A percentile compares a stretch with the other conserved stretches of the same genome.
These are phyloP conservation scores for Ammospiza maritima DNA, from an alignment of 2,797 vertebrate species.

Conservation along the genomic window DNA sequence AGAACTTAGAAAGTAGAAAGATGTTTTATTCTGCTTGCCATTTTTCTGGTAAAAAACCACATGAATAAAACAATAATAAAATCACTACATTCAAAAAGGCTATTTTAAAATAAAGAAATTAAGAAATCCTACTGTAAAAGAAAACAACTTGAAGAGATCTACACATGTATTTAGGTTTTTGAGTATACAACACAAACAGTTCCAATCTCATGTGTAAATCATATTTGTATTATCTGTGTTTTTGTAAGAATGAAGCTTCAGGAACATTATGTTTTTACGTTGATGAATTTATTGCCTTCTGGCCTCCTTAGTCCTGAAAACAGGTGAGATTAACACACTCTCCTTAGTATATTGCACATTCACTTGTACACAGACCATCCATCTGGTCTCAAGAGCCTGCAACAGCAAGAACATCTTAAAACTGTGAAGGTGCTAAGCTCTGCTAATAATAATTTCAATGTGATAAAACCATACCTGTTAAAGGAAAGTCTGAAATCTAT, in stretches of 20 bases:
- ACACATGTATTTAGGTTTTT: neutral
- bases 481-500: neutral
- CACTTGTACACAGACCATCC: neutral
- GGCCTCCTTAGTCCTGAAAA: neutral
- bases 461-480: neutral
- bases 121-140: neutral
- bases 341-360: neutral
- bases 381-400: conserved; percentile 6
- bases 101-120: neutral
- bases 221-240: neutral
- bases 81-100: neutral
- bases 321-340: neutral
- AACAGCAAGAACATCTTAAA: neutral
- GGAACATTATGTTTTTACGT: neutral
- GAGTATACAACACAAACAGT: neutral
- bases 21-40: neutral
- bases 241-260: neutral
- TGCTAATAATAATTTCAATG: neutral
- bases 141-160: neutral
- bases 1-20: neutral
- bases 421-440: neutral
- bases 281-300: neutral
- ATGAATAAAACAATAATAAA: neutral
- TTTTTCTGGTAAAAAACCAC: neutral
- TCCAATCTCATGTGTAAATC: neutral